These are phyloP conservation scores for Gymnocephalus cernua DNA, from an alignment of 2,113 vertebrate genomes.

Conservation along the genomic window DNA sequence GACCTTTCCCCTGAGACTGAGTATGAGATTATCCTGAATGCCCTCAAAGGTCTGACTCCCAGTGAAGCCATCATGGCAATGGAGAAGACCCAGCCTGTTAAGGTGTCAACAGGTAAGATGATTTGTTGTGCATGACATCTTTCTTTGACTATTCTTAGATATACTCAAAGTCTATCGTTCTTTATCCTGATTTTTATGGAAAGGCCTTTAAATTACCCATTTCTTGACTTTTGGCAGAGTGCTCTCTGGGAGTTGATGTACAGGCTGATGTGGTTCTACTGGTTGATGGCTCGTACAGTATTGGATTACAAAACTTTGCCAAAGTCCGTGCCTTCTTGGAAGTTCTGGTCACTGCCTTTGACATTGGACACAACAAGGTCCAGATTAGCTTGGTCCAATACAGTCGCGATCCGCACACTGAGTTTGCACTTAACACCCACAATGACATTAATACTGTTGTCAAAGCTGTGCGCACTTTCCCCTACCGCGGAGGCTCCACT, in stretches of 20 bases:
- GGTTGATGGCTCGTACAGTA: conserved; percentile 99
- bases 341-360: conserved; percentile 95
- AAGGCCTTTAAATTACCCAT: conserved; percentile 74
- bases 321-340: conserved; percentile 98
- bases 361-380: conserved; percentile 92
- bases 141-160: neutral
- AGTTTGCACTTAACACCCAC: conserved; percentile 95
- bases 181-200: neutral
- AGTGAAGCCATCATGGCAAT: conserved; percentile 91
- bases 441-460: conserved; percentile 91
- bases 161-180: neutral
- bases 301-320: conserved; percentile 97
- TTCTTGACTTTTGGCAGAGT: conserved; percentile 87
- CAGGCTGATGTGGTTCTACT: conserved; percentile 97
- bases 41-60: conserved; percentile 92
- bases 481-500: conserved; percentile 98
- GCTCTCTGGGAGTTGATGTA: conserved; percentile 96
- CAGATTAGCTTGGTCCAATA: conserved; percentile 99
- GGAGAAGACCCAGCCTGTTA: conserved; percentile 95
- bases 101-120: conserved; percentile 92
- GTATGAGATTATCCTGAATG: conserved; percentile 94
- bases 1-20: conserved; percentile 95
- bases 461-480: conserved; percentile 94
- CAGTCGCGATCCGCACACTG: conserved; percentile 95
- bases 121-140: neutral